These are phyloP conservation scores for Vireo griseus DNA, from an alignment of 2,797 vertebrate genomes.

Conservation along the genomic window DNA sequence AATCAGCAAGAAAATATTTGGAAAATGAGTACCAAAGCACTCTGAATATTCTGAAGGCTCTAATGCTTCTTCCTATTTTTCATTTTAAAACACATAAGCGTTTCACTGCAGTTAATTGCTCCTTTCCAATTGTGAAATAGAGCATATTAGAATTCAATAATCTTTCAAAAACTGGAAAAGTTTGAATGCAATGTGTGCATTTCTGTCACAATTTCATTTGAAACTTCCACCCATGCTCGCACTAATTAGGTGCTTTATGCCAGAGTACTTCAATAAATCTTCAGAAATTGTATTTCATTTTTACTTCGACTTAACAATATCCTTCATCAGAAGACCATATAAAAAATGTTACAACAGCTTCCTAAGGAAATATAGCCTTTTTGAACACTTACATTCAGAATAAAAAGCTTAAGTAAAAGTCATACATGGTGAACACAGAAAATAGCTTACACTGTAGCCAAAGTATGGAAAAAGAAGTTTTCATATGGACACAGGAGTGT, in stretches of 20 bases:
- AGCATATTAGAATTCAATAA: not conserved
- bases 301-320: not conserved
- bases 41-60: not conserved
- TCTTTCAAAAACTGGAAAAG: not conserved
- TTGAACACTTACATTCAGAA: slow-evolving; percentile 48
- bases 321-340: not conserved
- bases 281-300: not conserved
- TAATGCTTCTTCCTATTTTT: not conserved
- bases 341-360: slow-evolving; percentile 39
- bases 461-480: not conserved
- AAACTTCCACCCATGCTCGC: not conserved
- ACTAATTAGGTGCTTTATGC: not conserved
- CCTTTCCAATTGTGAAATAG: not conserved
- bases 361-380: slow-evolving; percentile 35
- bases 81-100: not conserved
- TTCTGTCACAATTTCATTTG: not conserved
- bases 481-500: not conserved
- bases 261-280: not conserved
- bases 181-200: not conserved
- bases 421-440: not conserved
- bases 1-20: not conserved
- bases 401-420: slow-evolving; percentile 33
- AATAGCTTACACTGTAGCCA: not conserved
- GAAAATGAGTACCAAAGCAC: not conserved
- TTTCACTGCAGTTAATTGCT: not conserved